Conservation (phyloP, 1,140 invertebrate species). For the Lepidurus apus region DNA sequence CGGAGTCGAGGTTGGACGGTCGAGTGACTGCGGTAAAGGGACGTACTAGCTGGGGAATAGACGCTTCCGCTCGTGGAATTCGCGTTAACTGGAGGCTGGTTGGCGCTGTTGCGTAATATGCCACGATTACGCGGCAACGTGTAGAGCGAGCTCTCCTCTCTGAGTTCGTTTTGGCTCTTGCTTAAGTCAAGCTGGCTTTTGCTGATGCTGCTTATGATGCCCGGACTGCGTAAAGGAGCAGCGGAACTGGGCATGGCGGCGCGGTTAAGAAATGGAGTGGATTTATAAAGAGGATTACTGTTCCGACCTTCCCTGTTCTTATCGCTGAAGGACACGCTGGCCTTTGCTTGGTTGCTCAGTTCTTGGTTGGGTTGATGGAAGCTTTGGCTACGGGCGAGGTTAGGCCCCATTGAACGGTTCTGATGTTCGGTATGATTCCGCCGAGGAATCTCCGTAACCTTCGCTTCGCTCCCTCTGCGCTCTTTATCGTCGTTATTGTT, state of each 20-base stretch:
- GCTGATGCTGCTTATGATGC: constrained; percentile 73
- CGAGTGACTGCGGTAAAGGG: constrained; percentile 19
- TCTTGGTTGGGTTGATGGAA: constrained; percentile 62
- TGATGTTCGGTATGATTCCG: constrained; percentile 38
- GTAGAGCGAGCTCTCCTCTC: constrained; percentile 30
- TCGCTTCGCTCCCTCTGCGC: constrained; percentile 38
- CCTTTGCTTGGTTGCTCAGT: constrained; percentile 41
- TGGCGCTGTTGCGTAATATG: neutral
- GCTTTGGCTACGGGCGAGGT: constrained; percentile 73
- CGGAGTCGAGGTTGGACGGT: neutral
- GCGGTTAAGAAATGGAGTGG: constrained; percentile 64
- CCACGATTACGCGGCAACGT: constrained; percentile 33
- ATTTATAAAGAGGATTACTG: constrained; percentile 56
- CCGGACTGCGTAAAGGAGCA: constrained; percentile 71
- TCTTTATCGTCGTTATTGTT: neutral
- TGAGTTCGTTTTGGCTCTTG: constrained; percentile 38
- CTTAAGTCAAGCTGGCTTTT: constrained; percentile 66
- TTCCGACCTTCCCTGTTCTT: constrained; percentile 41
- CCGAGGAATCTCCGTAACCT: constrained; percentile 53
- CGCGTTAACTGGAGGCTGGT: neutral
- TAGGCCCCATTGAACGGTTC: constrained; percentile 51
- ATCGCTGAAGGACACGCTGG: constrained; percentile 20
- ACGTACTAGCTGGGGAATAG: neutral
- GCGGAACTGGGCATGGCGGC: constrained; percentile 53
- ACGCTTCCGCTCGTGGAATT: neutral